Conservation (phyloP, 2,888 invertebrate species). For the Coenonympha arcania region DNA sequence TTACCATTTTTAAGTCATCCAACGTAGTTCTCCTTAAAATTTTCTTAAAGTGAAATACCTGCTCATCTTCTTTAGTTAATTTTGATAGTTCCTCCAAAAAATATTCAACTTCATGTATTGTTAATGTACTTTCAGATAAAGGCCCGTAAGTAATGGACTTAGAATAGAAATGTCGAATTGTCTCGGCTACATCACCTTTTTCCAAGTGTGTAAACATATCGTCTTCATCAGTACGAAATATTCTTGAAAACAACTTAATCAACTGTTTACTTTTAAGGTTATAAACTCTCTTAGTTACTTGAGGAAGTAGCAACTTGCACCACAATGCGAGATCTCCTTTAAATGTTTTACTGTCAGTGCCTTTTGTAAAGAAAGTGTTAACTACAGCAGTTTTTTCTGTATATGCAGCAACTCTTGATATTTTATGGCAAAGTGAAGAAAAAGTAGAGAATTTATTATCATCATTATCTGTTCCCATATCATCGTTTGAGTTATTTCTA, state of each 20-base stretch:
- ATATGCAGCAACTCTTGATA: slow-evolving; percentile 85
- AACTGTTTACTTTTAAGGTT: slow-evolving; percentile 95
- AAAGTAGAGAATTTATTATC: slow-evolving; percentile 86
- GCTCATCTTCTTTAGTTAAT: slow-evolving; percentile 91
- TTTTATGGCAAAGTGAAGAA: slow-evolving; percentile 81
- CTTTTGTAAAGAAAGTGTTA: slow-evolving; percentile 77
- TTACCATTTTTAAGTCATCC: slow-evolving; percentile 88
- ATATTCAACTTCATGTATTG: slow-evolving; percentile 83
- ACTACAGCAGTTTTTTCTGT: slow-evolving; percentile 85
- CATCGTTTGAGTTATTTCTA: slow-evolving; percentile 19
- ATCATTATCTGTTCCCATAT: slow-evolving; percentile 42
- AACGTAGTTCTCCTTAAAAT: slow-evolving; percentile 84
- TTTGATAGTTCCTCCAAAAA: slow-evolving; percentile 82
- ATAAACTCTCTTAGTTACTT: slow-evolving; percentile 87
- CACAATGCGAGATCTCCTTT: slow-evolving; percentile 85
- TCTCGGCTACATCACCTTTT: slow-evolving; percentile 92
- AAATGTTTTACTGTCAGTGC: slow-evolving; percentile 76
- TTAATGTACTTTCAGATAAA: slow-evolving; percentile 78
- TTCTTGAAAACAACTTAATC: slow-evolving; percentile 87
- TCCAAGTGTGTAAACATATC: slow-evolving; percentile 91
- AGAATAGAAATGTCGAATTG: slow-evolving; percentile 84
- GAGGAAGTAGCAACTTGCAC: slow-evolving; percentile 88
- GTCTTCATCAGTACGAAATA: slow-evolving; percentile 81
- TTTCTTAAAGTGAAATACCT: slow-evolving; percentile 81
- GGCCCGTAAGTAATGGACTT: slow-evolving; percentile 76